Conservation (phyloP, 2,113 vertebrate species). For the Mohoua ochrocephala region DNA sequence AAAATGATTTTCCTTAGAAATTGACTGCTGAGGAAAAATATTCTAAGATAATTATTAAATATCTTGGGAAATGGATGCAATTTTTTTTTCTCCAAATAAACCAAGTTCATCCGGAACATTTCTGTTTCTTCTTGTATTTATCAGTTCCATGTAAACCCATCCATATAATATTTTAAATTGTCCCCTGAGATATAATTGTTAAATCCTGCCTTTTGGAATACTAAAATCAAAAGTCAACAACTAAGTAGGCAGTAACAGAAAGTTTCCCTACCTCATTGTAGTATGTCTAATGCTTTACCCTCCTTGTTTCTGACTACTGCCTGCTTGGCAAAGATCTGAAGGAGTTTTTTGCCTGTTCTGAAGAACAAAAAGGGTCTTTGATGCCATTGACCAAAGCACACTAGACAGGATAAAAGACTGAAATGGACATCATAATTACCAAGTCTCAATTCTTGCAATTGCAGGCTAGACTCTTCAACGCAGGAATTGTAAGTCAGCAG, state of each 20-base stretch:
- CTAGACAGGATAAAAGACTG: background rate
- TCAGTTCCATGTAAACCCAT: background rate
- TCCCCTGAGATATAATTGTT: background rate
- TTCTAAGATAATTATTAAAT: background rate
- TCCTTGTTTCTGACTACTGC: background rate
- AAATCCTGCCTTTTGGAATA: background rate
- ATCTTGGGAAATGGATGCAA: background rate
- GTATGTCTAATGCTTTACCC: background rate
- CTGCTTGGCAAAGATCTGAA: background rate
- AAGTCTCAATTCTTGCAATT: background rate
- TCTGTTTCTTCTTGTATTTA: background rate
- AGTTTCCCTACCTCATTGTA: background rate
- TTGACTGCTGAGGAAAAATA: background rate
- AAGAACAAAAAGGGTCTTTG: background rate
- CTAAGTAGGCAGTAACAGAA: background rate
- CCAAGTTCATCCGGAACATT: background rate
- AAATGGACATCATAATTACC: background rate
- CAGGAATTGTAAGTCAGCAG: background rate
- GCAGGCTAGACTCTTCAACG: rapidly evolving
- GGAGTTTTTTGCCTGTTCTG: background rate
- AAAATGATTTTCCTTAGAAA: background rate
- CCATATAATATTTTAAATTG: background rate
- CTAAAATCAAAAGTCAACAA: background rate
- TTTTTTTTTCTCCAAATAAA: background rate
- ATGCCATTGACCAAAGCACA: background rate